Percentiles rank a stretch among this genome's conserved stretches.
Evolutionary conservation across 2,113 vertebrate species (phyloP).

Genomic region (Aldabrachelys gigantea): DNA sequence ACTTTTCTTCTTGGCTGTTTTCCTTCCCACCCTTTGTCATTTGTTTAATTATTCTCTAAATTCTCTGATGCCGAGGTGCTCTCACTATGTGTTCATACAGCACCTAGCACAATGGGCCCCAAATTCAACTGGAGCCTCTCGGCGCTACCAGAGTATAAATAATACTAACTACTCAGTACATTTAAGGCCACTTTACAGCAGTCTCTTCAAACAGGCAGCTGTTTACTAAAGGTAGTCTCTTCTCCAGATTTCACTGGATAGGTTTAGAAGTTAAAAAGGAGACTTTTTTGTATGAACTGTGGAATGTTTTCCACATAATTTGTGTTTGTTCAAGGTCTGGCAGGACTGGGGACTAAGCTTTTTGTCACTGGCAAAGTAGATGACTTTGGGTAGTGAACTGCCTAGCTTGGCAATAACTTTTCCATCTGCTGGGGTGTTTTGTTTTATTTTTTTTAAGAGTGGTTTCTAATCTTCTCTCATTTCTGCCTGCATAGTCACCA

Average conservation of each 20-base stretch:
- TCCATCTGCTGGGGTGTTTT: fast-evolving
- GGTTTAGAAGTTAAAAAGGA: not conserved
- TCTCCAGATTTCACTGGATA: not conserved
- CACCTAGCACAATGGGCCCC: not conserved
- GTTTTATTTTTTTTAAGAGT: not conserved
- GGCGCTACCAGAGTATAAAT: not conserved
- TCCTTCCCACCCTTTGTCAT: not conserved
- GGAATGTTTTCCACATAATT: not conserved
- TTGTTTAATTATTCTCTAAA: not conserved
- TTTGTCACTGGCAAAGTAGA: not conserved
- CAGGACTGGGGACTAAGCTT: not conserved
- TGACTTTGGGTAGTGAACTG: fast-evolving
- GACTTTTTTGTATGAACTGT: not conserved
- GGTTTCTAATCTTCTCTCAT: not conserved
- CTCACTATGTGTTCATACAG: not conserved
- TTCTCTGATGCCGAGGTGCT: not conserved
- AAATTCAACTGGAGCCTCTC: not conserved
- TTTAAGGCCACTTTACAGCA: no score
- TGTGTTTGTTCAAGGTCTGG: not conserved
- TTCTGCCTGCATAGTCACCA: not conserved
- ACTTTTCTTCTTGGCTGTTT: not conserved
- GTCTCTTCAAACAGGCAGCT: not conserved
- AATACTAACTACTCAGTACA: not conserved
- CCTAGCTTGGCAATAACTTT: fast-evolving
- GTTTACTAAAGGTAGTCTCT: not conserved